Conservation (phyloP, 2,797 vertebrate genomes). For the Erethizon dorsatum region DNA sequence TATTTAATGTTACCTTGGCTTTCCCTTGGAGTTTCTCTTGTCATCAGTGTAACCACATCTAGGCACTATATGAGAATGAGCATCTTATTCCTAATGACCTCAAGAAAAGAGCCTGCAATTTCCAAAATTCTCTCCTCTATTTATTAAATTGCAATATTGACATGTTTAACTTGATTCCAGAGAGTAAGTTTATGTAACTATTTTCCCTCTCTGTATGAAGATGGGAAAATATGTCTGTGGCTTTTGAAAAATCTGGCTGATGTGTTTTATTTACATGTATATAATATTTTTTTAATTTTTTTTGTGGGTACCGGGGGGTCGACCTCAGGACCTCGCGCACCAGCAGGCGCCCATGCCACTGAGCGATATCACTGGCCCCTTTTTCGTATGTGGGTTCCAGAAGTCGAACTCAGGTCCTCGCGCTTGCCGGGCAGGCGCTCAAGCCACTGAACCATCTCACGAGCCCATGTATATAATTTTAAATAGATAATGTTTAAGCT, state of each 20-base stretch:
- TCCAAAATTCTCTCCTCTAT: conserved; percentile 39
- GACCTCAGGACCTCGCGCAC: no score
- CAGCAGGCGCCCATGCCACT: no score
- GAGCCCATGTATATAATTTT: neutral
- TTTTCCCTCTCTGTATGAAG: neutral
- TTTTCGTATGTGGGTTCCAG: no score
- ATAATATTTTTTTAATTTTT: no score
- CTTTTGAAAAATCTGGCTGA: neutral
- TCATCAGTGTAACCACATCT: neutral
- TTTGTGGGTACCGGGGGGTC: no score
- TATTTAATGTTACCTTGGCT: conserved; percentile 4
- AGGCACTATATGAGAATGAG: neutral
- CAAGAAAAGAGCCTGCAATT: neutral
- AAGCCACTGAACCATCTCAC: no score
- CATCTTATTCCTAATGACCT: neutral
- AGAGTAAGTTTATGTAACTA: conserved; percentile 41
- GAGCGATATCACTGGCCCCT: no score
- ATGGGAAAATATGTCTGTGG: conserved; percentile 46
- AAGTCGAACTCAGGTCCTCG: no score
- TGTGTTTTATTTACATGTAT: neutral
- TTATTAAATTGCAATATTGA: conserved; percentile 34
- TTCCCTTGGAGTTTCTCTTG: neutral
- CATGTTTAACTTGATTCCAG: neutral
- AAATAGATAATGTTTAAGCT: neutral
- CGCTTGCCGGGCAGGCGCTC: no score